phyloP scores from a whole-genome alignment of 2,797 vertebrate species.

The Muraenolepis orangiensis region DNA sequence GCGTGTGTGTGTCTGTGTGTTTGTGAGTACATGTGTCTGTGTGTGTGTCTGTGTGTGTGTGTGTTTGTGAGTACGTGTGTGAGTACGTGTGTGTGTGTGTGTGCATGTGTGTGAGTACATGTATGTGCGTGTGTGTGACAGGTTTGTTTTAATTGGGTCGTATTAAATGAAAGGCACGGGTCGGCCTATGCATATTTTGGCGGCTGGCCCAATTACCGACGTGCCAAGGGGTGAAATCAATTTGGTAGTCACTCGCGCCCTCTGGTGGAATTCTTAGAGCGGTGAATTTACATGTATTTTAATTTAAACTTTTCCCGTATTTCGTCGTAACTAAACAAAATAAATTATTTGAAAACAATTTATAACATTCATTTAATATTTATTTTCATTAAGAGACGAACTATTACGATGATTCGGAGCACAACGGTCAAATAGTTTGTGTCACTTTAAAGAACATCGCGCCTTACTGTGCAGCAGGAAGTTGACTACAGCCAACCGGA shows the following conservation, averaged over 20 bases:
- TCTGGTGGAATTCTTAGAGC: constrained; percentile 13
- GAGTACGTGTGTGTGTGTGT: too few species aligned
- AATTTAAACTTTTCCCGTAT: not conserved
- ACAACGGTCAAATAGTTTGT: constrained; percentile 2
- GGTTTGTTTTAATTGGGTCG: not conserved
- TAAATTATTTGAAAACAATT: not conserved
- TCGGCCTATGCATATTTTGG: constrained; percentile 2
- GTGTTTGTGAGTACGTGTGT: not conserved
- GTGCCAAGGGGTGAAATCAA: not conserved
- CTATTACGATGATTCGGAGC: not conserved
- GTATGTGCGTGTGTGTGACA: too few species aligned
- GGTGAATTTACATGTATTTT: not conserved
- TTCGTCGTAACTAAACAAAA: not conserved
- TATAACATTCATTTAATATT: not conserved
- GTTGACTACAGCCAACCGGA: constrained; percentile 50
- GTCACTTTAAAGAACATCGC: constrained; percentile 48
- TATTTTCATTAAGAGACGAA: not conserved
- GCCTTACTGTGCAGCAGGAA: constrained; percentile 63
- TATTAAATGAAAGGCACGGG: not conserved
- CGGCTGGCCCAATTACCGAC: not conserved
- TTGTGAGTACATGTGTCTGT: not conserved
- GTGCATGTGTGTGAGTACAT: too few species aligned
- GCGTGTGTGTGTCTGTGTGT: not conserved
- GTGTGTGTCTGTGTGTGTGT: too few species aligned
- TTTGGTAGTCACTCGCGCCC: constrained; percentile 16